A percentile compares a stretch with the other conserved stretches of the same genome.
These are phyloP conservation scores for Macquaria australasica DNA, from an alignment of 2,113 vertebrate species.

Conservation along the genomic window DNA sequence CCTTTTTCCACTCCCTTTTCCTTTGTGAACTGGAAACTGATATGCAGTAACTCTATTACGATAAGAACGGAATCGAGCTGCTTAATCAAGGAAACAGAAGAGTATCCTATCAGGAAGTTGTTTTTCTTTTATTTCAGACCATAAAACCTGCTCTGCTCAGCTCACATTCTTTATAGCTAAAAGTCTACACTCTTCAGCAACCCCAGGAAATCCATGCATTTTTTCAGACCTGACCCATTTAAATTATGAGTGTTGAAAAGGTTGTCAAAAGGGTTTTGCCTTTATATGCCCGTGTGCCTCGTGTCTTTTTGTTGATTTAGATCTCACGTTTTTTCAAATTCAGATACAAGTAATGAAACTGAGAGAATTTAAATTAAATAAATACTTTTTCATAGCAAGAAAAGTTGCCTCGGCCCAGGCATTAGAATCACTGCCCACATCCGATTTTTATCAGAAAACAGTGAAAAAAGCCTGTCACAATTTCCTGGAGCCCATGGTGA, in stretches of 20 bases:
- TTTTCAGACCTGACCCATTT: neutral
- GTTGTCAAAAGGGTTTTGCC: neutral
- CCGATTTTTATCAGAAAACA: no score
- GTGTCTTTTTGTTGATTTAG: neutral
- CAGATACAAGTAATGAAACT: neutral
- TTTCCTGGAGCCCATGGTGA: no score
- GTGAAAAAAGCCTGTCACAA: no score
- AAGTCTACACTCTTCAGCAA: neutral
- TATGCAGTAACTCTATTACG: no score
- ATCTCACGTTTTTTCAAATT: neutral
- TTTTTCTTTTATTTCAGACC: neutral
- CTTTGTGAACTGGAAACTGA: neutral
- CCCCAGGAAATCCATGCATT: neutral
- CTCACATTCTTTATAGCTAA: neutral
- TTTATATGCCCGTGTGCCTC: neutral
- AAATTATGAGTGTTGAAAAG: neutral
- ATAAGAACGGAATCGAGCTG: neutral
- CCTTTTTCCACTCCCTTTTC: neutral
- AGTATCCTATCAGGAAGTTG: neutral
- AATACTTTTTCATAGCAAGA: neutral
- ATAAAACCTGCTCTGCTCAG: neutral
- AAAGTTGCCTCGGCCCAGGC: neutral
- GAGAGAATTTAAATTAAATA: neutral
- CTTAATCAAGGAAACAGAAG: neutral
- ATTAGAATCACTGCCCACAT: no score